A percentile compares a stretch with the other conserved stretches of the same genome.
Conservation (phyloP, 92 coral and sea anemone genomes). For the Bergia puertoricense region DNA sequence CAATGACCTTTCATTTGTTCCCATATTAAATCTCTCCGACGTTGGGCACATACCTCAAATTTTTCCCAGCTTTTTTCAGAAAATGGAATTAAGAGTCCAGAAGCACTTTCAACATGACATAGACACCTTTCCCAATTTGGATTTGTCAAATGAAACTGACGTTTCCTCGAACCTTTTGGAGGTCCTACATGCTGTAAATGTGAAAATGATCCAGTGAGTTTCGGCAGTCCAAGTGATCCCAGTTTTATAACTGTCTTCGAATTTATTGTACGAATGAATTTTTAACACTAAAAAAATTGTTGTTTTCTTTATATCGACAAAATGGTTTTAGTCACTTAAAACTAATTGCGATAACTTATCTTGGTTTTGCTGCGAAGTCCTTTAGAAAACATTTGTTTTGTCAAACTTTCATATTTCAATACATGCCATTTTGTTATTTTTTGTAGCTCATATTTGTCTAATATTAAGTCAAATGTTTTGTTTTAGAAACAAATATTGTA, state of each 20-base stretch:
- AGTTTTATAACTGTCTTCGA: conserved; percentile 1
- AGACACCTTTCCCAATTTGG: conserved; percentile 53
- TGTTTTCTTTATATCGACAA: conserved; percentile 8
- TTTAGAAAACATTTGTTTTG: background rate
- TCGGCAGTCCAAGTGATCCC: conserved; percentile 3
- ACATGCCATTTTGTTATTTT: background rate
- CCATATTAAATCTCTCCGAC: conserved; percentile 47
- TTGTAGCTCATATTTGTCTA: background rate
- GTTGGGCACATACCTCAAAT: conserved; percentile 41
- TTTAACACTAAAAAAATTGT: background rate
- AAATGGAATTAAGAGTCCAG: conserved; percentile 25
- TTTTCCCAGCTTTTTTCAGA: conserved; percentile 49
- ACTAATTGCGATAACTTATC: background rate
- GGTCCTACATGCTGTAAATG: conserved; percentile 5
- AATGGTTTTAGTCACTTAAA: background rate
- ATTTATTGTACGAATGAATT: background rate
- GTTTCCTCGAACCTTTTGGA: conserved; percentile 39
- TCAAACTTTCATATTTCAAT: background rate
- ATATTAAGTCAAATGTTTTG: background rate
- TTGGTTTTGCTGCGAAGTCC: conserved; percentile 12
- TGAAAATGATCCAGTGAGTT: conserved; percentile 13
- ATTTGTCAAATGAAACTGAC: conserved; percentile 27
- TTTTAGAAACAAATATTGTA: background rate
- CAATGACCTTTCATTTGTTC: conserved; percentile 43
- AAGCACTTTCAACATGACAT: conserved; percentile 50